Evolutionary conservation across 1,140 invertebrate genomes (phyloP).

Genomic region (Drosophila persimilis): DNA sequence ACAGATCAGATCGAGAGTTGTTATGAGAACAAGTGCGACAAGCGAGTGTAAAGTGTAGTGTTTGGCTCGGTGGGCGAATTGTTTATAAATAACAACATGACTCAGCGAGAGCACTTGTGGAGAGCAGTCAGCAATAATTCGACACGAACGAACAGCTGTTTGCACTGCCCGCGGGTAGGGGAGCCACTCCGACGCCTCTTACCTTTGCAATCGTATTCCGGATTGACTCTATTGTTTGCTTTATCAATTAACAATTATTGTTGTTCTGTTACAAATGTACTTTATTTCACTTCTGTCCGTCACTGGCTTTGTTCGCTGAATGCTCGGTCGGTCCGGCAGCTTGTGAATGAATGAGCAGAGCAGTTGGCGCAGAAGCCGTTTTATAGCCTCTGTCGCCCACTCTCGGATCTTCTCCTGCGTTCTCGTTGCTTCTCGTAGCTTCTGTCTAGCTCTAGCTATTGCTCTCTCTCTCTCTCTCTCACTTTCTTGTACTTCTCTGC

Average conservation of each 20-base stretch:
- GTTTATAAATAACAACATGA: conserved; percentile 75
- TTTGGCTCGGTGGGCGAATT: conserved; percentile 57
- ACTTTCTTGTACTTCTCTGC: conserved; percentile 2
- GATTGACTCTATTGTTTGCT: conserved; percentile 22
- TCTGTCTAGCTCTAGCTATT: conserved; percentile 4
- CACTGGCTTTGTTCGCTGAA: neutral
- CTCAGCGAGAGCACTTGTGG: conserved; percentile 41
- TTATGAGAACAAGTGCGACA: neutral
- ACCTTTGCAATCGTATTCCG: too few relatives aligned
- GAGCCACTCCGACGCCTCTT: too few relatives aligned
- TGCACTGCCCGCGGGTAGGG: neutral
- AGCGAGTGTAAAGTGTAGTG: conserved; percentile 37
- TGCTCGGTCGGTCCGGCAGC: conserved; percentile 16
- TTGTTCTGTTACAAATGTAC: conserved; percentile 5
- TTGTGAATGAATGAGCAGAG: conserved; percentile 52
- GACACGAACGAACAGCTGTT: conserved; percentile 43
- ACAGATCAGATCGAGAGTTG: neutral
- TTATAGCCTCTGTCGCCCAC: conserved; percentile 50
- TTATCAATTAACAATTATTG: conserved; percentile 33
- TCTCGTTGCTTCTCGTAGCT: conserved; percentile 40
- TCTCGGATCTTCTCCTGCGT: conserved; percentile 20
- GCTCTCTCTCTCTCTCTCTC: conserved; percentile 3
- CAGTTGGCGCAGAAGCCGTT: conserved; percentile 31
- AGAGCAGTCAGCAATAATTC: conserved; percentile 52
- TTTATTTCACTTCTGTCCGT: neutral